Conservation (phyloP, 2,888 invertebrate genomes). For the Eumacrocentrus americanus region DNA sequence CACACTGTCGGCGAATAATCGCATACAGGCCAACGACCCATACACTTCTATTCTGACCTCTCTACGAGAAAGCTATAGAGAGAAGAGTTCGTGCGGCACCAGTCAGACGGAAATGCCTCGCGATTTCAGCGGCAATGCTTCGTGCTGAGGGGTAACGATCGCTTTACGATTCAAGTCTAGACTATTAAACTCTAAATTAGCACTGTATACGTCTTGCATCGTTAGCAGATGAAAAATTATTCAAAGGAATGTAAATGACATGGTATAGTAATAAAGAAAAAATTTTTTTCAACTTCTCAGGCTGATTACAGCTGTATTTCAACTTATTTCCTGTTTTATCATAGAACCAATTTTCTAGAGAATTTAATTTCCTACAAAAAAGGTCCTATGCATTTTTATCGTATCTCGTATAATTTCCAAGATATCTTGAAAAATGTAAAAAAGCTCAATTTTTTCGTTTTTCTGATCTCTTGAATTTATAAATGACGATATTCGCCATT, state of each 20-base stretch:
- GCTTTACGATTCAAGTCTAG: conserved; percentile 10
- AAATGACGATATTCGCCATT: too few species aligned
- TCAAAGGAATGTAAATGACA: not conserved
- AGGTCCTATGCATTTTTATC: too few species aligned
- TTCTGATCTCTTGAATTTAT: too few species aligned
- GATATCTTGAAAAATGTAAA: too few species aligned
- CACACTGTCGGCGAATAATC: conserved; percentile 32
- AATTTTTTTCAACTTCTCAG: too few species aligned
- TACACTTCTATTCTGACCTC: conserved; percentile 49
- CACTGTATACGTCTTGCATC: not conserved
- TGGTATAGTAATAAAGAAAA: too few species aligned
- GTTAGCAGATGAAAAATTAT: not conserved
- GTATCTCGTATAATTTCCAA: too few species aligned
- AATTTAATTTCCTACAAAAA: too few species aligned
- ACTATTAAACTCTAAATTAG: not conserved
- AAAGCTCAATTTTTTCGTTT: too few species aligned
- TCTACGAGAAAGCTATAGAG: conserved; percentile 4
- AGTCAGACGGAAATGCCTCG: conserved; percentile 8
- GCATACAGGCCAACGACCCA: conserved; percentile 49
- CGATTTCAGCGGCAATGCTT: not conserved
- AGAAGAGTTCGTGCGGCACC: conserved; percentile 7
- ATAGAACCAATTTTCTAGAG: too few species aligned
- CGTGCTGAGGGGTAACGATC: conserved; percentile 10
- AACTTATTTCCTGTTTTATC: too few species aligned
- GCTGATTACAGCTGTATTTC: too few species aligned